phyloP scores from a whole-genome alignment of 64 coral and sea anemone species.

The Dendrophyllia cribrosa region DNA sequence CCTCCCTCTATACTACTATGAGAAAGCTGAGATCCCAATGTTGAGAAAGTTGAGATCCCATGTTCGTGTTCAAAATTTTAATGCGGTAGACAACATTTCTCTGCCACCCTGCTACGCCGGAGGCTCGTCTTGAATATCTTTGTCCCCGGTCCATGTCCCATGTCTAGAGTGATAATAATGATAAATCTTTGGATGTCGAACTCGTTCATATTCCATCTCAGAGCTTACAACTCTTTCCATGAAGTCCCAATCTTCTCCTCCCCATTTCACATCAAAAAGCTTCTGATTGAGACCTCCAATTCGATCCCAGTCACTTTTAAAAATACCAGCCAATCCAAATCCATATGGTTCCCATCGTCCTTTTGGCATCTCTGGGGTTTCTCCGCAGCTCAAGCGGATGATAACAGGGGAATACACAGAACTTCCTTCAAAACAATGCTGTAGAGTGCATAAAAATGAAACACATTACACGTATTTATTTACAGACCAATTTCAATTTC shows the following conservation, averaged over 20 bases:
- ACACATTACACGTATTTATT: neutral
- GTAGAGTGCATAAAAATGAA: neutral
- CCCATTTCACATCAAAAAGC: conserved; percentile 78
- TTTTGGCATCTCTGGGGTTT: conserved; percentile 13
- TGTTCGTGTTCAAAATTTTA: no score
- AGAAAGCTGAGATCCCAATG: no score
- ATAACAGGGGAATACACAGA: conserved; percentile 90
- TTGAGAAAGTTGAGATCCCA: no score
- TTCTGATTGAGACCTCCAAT: conserved; percentile 85
- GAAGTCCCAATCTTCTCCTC: conserved; percentile 96
- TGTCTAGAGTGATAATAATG: conserved; percentile 86
- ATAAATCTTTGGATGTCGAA: conserved; percentile 65
- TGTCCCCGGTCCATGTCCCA: conserved; percentile 78
- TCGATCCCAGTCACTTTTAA: conserved; percentile 88
- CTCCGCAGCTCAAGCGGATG: conserved; percentile 67
- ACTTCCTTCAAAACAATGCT: conserved; percentile 92
- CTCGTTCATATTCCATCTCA: conserved; percentile 87
- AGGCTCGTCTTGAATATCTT: neutral
- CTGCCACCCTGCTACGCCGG: neutral
- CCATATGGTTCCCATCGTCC: conserved; percentile 88
- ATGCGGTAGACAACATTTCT: no score
- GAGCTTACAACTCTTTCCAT: conserved; percentile 80
- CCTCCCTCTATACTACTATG: no score
- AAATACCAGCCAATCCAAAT: conserved; percentile 85
- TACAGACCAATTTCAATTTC: no score